Conservation (phyloP, 1,140 invertebrate genomes). For the Venustaconcha ellipsiformis region DNA sequence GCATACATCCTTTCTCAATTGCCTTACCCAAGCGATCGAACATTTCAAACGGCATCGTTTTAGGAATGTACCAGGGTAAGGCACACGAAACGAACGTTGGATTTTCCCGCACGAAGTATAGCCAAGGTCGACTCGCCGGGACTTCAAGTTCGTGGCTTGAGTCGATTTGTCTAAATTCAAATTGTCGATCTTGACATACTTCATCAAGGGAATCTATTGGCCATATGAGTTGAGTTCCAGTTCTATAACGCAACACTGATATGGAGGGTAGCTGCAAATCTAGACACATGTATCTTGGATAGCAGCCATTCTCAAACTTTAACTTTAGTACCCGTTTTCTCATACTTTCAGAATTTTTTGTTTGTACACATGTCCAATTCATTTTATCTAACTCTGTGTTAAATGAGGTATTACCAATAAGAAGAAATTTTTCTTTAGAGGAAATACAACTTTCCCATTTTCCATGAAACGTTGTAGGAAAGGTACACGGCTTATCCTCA, state of each 20-base stretch:
- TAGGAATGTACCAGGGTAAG: constrained; percentile 28
- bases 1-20: constrained; percentile 20
- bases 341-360: constrained; percentile 6
- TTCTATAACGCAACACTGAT: constrained; percentile 29
- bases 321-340: constrained; percentile 19
- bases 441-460: constrained; percentile 19
- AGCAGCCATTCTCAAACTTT: constrained; percentile 34
- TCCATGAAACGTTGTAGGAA: constrained; percentile 12
- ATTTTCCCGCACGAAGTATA: constrained; percentile 17
- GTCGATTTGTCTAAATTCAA: constrained; percentile 12
- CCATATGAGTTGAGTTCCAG: constrained; percentile 26
- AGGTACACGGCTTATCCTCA: constrained; percentile 19
- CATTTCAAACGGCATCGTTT: constrained; percentile 20
- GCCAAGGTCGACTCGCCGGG: constrained; percentile 16
- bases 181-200: constrained; percentile 31
- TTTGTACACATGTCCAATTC: constrained; percentile 27
- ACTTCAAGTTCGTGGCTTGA: constrained; percentile 1
- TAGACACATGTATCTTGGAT: constrained; percentile 33
- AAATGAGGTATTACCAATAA: constrained; percentile 16
- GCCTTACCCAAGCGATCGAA: constrained; percentile 13
- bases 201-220: constrained; percentile 24
- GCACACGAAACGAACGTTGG: constrained; percentile 26
- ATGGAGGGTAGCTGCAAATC: constrained; percentile 25
- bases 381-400: background rate
- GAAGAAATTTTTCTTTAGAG: constrained; percentile 13